Percentiles rank a stretch among this genome's conserved stretches.
Evolutionary conservation across 92 coral and sea anemone species (phyloP).

Genomic region (Phenganax marumi): DNA sequence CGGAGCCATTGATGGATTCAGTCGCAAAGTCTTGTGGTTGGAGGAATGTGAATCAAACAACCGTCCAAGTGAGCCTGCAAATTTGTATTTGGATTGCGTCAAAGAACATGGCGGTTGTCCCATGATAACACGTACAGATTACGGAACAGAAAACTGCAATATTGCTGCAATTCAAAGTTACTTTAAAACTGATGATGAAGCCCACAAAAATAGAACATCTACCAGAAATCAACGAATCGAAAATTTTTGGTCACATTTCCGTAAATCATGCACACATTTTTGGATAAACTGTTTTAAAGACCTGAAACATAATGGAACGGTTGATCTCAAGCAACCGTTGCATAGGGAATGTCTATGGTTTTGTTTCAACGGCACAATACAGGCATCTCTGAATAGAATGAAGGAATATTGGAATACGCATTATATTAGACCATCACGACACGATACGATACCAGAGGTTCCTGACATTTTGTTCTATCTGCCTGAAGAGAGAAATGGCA

Average conservation of each 20-base stretch:
- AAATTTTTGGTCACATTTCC: not conserved
- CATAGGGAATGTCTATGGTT: constrained; percentile 12
- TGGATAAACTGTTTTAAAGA: constrained; percentile 9
- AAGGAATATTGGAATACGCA: constrained; percentile 31
- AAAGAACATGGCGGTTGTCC: constrained; percentile 2
- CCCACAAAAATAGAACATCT: not conserved
- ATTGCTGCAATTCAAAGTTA: constrained; percentile 9
- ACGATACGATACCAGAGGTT: not conserved
- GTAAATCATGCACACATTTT: constrained; percentile 1
- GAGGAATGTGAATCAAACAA: not conserved
- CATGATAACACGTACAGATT: constrained; percentile 1
- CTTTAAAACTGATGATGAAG: not conserved
- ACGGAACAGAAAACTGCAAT: constrained; percentile 3
- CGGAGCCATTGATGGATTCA: no score
- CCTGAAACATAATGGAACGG: not conserved
- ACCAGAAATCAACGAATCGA: not conserved
- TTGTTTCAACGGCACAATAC: not conserved
- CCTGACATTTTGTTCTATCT: not conserved
- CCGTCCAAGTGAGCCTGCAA: not conserved
- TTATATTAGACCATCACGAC: constrained; percentile 31
- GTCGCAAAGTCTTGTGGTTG: not conserved
- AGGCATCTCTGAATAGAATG: not conserved
- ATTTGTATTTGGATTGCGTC: constrained; percentile 9
- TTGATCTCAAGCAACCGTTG: constrained; percentile 6
- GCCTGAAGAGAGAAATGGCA: not conserved